Conservation (phyloP, 2,888 invertebrate species). For the Dynastes tityus region DNA sequence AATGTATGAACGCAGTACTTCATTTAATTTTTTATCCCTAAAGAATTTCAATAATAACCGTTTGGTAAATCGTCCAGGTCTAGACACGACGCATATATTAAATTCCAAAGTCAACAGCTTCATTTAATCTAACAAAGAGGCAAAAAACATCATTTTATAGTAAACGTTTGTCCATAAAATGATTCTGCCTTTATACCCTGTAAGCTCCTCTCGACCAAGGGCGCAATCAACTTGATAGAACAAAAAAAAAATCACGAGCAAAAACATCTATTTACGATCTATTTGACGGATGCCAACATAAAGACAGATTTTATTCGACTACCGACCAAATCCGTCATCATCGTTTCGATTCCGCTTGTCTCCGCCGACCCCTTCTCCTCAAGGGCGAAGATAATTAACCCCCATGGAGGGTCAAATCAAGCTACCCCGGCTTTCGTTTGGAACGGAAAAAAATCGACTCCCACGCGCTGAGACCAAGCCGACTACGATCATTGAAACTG, state of each 20-base stretch:
- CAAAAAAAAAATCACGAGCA: constrained; percentile 1
- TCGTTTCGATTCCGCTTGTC: constrained; percentile 20
- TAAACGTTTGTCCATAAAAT: not conserved
- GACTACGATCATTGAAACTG: constrained; percentile 19
- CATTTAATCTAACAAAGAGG: not conserved
- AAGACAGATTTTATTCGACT: constrained; percentile 38
- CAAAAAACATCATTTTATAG: not conserved
- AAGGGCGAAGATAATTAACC: constrained; percentile 63
- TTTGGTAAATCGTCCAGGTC: too few relatives aligned
- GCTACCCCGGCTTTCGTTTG: constrained; percentile 50
- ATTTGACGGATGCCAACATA: constrained; percentile 34
- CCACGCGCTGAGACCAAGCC: constrained; percentile 5
- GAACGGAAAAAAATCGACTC: constrained; percentile 20
- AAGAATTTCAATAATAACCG: too few relatives aligned
- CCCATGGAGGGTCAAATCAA: constrained; percentile 61
- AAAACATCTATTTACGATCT: constrained; percentile 22
- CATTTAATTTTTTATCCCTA: too few relatives aligned
- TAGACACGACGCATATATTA: too few relatives aligned
- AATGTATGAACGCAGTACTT: too few relatives aligned
- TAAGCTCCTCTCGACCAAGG: not conserved
- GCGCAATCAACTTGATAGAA: not conserved
- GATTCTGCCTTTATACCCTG: not conserved
- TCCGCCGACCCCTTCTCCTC: constrained; percentile 54
- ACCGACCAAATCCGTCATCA: not conserved
- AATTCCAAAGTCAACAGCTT: not conserved